Base-by-base conservation (phyloP, 2,888 invertebrate species). In the Sesia bembeciformis region DNA sequence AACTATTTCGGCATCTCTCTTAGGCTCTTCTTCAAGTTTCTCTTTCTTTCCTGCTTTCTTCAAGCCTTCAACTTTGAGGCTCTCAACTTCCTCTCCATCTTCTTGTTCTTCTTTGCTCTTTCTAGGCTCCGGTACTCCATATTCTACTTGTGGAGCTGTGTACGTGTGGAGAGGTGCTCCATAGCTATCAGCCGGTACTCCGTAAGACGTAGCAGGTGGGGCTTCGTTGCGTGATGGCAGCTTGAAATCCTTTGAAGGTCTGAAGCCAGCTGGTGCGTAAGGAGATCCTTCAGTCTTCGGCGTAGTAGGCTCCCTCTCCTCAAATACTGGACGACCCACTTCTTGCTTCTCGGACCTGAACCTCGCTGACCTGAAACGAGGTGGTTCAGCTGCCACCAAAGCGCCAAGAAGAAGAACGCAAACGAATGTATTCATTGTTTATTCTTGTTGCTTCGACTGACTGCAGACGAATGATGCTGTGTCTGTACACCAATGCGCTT, bases 401-500 rank as follows among this genome's bases (percentile, higher is more conserved):
- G 78, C 77, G 43, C 69, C 78, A 52, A 88, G 62, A 46, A 87
- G 64, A 51, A 84, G 61, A 8, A 81, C 72, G 68, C 78, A 82
- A 63, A 69, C 67, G 61, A 81, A 79, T 51, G 67, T 63, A 58
- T 84, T 84, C 88, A 88, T 88, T 61, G 65, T 68, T 64, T 51
- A 65, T 67, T 74, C 75, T 71, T 72, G 62, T 59, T 72, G 38
- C 72, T 72, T 76, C 72, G 77, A 70, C 69, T 70, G 77, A 61
- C 68, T 65, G 66, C 56, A 72, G 72, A 72, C 73, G 82, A 89
- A 78, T 88, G 87, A 87, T 88, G 80, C 81, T 79, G 76, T 67
- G 65, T 58, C 60, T 58, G 55, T 54, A 57, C 53, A 40, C 54
- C 58, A 56, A 55, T 55, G 57, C 63, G 72, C 75, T 84, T 88